phyloP scores from a whole-genome alignment of 2,888 invertebrate genomes.

The Tachina fera region DNA sequence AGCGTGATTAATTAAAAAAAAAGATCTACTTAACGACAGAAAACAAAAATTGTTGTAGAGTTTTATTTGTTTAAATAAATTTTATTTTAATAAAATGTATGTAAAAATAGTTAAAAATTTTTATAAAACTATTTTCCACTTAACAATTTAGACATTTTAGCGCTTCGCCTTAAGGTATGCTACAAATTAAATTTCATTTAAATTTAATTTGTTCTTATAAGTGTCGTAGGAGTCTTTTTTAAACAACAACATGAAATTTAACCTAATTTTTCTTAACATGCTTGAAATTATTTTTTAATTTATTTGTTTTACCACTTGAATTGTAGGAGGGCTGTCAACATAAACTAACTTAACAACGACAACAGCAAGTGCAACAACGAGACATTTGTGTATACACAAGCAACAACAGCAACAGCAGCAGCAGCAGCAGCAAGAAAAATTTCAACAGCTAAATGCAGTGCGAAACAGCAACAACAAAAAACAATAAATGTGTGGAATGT shows the following conservation, averaged over 20 bases:
- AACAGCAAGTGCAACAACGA: constrained; percentile 26
- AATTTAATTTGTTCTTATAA: constrained; percentile 18
- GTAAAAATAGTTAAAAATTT: no score
- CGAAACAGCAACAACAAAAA: constrained; percentile 25
- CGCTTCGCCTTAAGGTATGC: neutral
- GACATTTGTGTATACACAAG: constrained; percentile 20
- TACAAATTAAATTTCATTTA: constrained; percentile 31
- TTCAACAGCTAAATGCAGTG: constrained; percentile 33
- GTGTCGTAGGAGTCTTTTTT: neutral
- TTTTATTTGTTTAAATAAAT: no score
- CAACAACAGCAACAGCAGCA: constrained; percentile 3
- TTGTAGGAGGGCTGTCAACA: constrained; percentile 63
- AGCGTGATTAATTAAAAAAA: no score
- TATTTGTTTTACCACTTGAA: constrained; percentile 58
- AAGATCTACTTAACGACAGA: no score
- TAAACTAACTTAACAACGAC: constrained; percentile 51
- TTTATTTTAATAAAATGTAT: no score
- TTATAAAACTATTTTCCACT: neutral
- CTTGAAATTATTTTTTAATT: constrained; percentile 56
- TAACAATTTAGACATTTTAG: neutral
- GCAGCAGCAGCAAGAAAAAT: constrained; percentile 49
- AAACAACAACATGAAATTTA: constrained; percentile 41
- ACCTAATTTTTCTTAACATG: constrained; percentile 56
- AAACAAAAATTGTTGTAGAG: no score
- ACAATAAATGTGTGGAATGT: neutral